Evolutionary conservation across 2,113 vertebrate genomes (phyloP).

Genomic region (Tympanuchus pallidicinctus): DNA sequence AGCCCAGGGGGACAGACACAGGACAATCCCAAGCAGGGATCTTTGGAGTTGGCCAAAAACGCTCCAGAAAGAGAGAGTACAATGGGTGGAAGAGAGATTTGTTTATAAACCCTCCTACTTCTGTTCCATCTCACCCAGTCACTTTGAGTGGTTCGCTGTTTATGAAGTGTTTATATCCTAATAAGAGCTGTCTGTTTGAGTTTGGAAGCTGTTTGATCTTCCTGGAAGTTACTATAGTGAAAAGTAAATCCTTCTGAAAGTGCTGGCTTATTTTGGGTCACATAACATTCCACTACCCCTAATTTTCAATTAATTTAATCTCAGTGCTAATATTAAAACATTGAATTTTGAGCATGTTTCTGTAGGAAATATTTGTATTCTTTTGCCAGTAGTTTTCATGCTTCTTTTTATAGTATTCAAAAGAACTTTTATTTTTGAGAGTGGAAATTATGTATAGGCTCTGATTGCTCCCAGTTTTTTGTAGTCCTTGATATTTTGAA

Average conservation of each 20-base stretch:
- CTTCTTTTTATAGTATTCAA: not conserved
- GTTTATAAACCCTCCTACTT: slow-evolving; percentile 27
- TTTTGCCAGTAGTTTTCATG: not conserved
- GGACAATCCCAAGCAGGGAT: not conserved
- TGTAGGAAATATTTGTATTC: not conserved
- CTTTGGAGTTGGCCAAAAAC: not conserved
- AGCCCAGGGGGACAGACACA: not conserved
- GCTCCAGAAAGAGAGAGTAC: not conserved
- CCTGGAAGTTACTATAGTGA: not conserved
- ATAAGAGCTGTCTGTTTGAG: not conserved
- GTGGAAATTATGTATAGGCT: not conserved
- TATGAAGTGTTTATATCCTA: not conserved
- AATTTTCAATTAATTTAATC: not conserved
- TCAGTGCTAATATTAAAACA: not conserved
- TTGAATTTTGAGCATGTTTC: not conserved
- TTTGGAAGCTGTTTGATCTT: slow-evolving; percentile 13
- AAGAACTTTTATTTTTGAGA: not conserved
- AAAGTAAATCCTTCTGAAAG: slow-evolving; percentile 27
- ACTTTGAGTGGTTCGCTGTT: not conserved
- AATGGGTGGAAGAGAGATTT: not conserved
- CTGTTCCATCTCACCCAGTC: not conserved
- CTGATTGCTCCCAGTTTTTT: not conserved
- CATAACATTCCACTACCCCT: not conserved
- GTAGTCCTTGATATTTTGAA: not conserved
- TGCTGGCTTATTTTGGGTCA: not conserved